phyloP scores from a whole-genome alignment of 2,888 invertebrate genomes.

The Megastigmus dorsalis region DNA sequence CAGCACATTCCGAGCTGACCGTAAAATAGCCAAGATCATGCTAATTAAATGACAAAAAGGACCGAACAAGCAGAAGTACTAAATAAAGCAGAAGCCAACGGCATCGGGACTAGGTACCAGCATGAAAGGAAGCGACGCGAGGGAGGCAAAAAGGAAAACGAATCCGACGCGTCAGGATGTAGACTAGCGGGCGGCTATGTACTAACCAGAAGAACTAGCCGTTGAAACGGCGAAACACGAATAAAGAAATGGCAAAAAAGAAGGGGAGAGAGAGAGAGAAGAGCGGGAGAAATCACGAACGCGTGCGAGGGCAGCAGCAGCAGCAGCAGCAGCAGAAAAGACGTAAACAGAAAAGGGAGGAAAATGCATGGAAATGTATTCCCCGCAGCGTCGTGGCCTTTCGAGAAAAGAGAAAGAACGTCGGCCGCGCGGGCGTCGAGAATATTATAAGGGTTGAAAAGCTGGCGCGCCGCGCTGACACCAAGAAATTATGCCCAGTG shows the following conservation, averaged over 20 bases:
- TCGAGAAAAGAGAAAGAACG: slow-evolving; percentile 55
- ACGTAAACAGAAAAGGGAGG: slow-evolving; percentile 60
- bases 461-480: slow-evolving; percentile 69
- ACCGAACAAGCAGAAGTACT: too few relatives aligned
- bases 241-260: slow-evolving; percentile 1
- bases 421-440: slow-evolving; percentile 62
- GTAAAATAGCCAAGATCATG: too few relatives aligned
- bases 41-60: too few relatives aligned
- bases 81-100: too few relatives aligned
- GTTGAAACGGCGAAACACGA: not conserved
- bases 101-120: too few relatives aligned
- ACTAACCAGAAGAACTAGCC: not conserved
- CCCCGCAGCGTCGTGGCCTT: slow-evolving; percentile 57
- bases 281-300: slow-evolving; percentile 3
- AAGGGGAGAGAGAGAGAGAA: not conserved
- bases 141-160: too few relatives aligned
- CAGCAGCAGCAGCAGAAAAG: not conserved
- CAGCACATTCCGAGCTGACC: too few relatives aligned
- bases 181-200: too few relatives aligned
- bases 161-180: too few relatives aligned
- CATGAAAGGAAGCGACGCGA: too few relatives aligned
- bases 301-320: not conserved
- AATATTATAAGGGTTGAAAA: slow-evolving; percentile 74
- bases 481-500: slow-evolving; percentile 71
- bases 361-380: slow-evolving; percentile 74